Conservation (phyloP, 2,113 vertebrate genomes). For the Arizona elegans region DNA sequence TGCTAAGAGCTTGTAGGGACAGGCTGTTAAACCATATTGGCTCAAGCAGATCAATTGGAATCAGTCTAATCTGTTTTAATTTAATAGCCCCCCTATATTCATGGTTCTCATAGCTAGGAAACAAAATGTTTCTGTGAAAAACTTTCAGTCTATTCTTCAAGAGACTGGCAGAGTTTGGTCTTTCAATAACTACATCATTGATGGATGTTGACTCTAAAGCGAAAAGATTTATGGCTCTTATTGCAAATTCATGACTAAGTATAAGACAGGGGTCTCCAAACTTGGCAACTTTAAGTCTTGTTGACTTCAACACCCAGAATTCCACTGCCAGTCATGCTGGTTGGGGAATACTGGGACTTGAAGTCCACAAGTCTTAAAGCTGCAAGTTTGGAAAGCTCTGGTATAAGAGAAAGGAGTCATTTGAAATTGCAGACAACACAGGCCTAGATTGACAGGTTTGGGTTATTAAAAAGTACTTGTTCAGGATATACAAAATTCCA, state of each 20-base stretch:
- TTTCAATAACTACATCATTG: not conserved
- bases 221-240: not conserved
- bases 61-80: not conserved
- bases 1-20: not conserved
- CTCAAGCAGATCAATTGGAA: not conserved
- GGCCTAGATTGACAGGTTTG: not conserved
- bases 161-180: not conserved
- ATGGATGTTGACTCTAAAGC: not conserved
- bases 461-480: not conserved
- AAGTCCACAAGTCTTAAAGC: not conserved
- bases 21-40: not conserved
- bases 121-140: not conserved
- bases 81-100: not conserved
- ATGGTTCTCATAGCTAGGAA: not conserved
- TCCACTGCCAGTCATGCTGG: not conserved
- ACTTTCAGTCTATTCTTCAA: not conserved
- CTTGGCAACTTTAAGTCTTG: not conserved
- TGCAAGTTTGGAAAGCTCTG: not conserved
- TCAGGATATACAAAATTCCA: not conserved
- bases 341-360: not conserved
- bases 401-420: not conserved
- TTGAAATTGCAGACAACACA: not conserved
- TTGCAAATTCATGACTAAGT: not conserved
- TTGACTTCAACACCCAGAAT: not conserved
- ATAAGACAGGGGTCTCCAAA: not conserved